Evolutionary conservation across 2,113 vertebrate species (phyloP).

Genomic region (Sander vitreus): DNA sequence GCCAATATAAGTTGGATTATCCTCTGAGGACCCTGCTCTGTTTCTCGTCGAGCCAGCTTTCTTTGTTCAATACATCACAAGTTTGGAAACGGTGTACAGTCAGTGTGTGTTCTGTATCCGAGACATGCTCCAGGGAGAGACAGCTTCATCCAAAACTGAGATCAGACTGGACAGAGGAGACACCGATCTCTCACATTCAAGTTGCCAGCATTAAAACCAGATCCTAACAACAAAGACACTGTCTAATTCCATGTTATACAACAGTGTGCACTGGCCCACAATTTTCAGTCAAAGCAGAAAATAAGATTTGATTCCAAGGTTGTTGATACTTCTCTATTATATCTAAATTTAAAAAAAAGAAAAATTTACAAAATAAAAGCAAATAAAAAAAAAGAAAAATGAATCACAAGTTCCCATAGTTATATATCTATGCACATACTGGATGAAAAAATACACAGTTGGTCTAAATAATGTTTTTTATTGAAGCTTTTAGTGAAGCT

Average conservation of each 20-base stretch:
- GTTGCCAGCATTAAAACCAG: conserved; percentile 19
- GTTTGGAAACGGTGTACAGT: conserved; percentile 39
- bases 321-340: not conserved
- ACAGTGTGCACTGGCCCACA: not conserved
- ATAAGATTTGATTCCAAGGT: not conserved
- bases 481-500: too few relatives aligned
- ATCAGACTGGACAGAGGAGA: conserved; percentile 48
- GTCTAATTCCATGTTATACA: conserved; percentile 36
- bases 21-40: conserved; percentile 50
- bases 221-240: conserved; percentile 26
- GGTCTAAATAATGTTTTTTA: conserved; percentile 18
- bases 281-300: conserved; percentile 15
- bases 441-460: not conserved
- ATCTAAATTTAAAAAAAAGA: not conserved
- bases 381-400: not conserved
- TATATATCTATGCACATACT: not conserved
- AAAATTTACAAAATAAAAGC: not conserved
- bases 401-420: not conserved
- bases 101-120: conserved; percentile 44
- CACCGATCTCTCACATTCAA: conserved; percentile 49
- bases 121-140: conserved; percentile 34
- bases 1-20: conserved; percentile 55
- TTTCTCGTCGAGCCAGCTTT: conserved; percentile 21
- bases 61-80: conserved; percentile 63
- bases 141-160: conserved; percentile 38